Conservation (phyloP, 2,888 invertebrate species). For the Eristalis pertinax region DNA sequence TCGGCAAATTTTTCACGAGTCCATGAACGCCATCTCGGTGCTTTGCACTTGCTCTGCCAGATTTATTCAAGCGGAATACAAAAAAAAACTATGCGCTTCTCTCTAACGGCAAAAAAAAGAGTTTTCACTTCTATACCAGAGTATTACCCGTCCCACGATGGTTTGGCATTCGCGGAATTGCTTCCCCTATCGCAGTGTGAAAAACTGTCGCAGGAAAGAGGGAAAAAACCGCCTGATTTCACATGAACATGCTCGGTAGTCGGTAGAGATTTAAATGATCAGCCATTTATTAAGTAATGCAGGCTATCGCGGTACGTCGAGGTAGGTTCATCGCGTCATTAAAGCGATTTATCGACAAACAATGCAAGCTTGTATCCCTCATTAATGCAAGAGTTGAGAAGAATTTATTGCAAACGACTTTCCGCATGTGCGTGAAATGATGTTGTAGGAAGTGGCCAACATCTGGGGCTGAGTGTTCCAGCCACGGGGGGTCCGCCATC, state of each 20-base stretch:
- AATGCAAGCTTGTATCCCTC: background rate
- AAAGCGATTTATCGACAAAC: constrained; percentile 45
- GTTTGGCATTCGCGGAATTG: constrained; percentile 22
- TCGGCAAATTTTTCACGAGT: constrained; percentile 46
- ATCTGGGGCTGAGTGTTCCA: too few relatives aligned
- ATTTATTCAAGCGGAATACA: constrained; percentile 59
- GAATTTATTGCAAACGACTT: constrained; percentile 55
- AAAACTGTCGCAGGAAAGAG: constrained; percentile 45
- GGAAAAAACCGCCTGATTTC: constrained; percentile 36
- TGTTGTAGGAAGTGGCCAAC: constrained; percentile 45
- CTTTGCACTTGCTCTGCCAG: constrained; percentile 61
- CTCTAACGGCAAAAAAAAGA: background rate
- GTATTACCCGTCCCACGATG: background rate
- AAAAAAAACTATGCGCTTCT: constrained; percentile 27
- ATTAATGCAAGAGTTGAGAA: constrained; percentile 7
- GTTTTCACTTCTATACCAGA: constrained; percentile 55
- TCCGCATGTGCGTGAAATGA: constrained; percentile 4
- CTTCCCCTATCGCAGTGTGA: constrained; percentile 36
- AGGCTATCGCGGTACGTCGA: constrained; percentile 33
- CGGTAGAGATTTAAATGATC: constrained; percentile 12
- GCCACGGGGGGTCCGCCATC: background rate
- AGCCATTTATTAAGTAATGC: constrained; percentile 65
- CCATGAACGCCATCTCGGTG: constrained; percentile 7
- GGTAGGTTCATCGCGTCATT: constrained; percentile 12
- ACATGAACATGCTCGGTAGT: constrained; percentile 17